Conservation (phyloP, 2,888 invertebrate genomes). For the Micropterix aruncella region DNA sequence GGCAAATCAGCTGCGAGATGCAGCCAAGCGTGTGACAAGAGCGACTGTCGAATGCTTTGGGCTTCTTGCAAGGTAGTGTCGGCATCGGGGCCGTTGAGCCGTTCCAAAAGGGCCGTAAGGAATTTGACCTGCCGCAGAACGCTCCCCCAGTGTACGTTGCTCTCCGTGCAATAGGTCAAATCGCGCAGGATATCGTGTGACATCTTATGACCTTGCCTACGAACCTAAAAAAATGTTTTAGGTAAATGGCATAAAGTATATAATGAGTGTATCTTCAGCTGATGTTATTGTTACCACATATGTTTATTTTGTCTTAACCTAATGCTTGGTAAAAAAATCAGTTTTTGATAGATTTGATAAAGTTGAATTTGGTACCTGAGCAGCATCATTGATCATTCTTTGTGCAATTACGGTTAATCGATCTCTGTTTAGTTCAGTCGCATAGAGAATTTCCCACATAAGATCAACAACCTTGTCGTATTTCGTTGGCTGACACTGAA, state of each 20-base stretch:
- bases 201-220: conserved; percentile 50
- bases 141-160: conserved; percentile 55
- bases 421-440: conserved; percentile 56
- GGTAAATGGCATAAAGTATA: too few relatives aligned
- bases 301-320: too few relatives aligned
- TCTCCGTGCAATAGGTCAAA: conserved; percentile 37
- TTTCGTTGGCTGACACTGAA: conserved; percentile 60
- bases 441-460: conserved; percentile 60
- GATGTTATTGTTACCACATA: too few relatives aligned
- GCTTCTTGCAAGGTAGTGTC: conserved; percentile 33
- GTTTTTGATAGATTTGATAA: neutral
- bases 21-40: conserved; percentile 47
- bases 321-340: neutral
- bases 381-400: conserved; percentile 69
- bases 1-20: conserved; percentile 62
- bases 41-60: conserved; percentile 38
- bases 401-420: conserved; percentile 64
- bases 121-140: conserved; percentile 67
- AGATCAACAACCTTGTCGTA: conserved; percentile 63
- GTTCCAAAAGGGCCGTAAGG: conserved; percentile 49
- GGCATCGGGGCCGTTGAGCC: conserved; percentile 34
- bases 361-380: conserved; percentile 33
- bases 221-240: too few relatives aligned
- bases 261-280: too few relatives aligned
- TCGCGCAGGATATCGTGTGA: conserved; percentile 31